Base-by-base conservation (phyloP, 1,140 invertebrate genomes). In the Ylistrum balloti region DNA sequence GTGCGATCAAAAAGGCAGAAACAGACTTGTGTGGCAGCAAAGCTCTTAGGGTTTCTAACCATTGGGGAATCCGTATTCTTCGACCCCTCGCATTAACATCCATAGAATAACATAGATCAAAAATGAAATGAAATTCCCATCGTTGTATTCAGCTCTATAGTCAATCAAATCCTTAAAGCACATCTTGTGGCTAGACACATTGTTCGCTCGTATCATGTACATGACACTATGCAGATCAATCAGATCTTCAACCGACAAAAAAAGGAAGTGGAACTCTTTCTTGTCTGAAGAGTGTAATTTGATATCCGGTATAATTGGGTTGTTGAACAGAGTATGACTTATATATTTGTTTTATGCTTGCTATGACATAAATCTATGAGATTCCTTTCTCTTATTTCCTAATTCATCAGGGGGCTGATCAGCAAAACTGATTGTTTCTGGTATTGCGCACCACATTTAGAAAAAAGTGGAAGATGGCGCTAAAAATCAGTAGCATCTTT, bases 101-200 rank as follows among this genome's bases (percentile, higher is more conserved):
- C 17, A 1, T 28, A 17, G 56, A 74, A 74, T 28, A 74, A 74
- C 56, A 28, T 74, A 74, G 56, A 74, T 74, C 56, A 74, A 22
- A 28, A 74, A n/a, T n/a, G 28, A 74, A 74, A n/a, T 28, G 56
- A 74, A 74, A 74, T 74, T 74, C 1, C 28, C n/a, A 74, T 74
- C 5, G 56, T 3, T 28, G 56, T 74, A 74, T 74, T n/a, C 22
- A 28, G 56, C n/a, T 74, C 22, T n/a, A 74, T 74, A 74, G 56
- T 74, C 56, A 74, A 74, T 74, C 56, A 74, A 74, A 74, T 74
- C n/a, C 56, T 28, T 74, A 74, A 28, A 74, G n/a, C n/a, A 7
- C n/a, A 74, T 74, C n/a, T 74, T 74, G 1, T 28, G 56, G 56
- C 56, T 74, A 74, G 56, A 74, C 56, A n/a, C 56, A 74, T 74